Percentiles rank a stretch among this genome's conserved stretches.
Conservation (phyloP, 2,888 invertebrate species). For the Tinea trinotella region DNA sequence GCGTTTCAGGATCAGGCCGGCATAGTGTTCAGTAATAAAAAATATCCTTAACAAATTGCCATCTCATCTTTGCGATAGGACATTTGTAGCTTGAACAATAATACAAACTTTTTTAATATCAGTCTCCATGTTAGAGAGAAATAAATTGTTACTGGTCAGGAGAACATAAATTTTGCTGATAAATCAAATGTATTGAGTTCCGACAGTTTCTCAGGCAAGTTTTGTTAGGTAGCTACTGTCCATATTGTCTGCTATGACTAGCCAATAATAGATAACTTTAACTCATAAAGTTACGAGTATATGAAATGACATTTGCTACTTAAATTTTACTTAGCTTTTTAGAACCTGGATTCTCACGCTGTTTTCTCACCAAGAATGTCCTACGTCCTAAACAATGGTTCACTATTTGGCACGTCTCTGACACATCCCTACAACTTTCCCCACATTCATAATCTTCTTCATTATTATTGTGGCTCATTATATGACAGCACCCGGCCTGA, state of each 20-base stretch:
- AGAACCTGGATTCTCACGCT: background rate
- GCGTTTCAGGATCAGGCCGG: too few species aligned
- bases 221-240: background rate
- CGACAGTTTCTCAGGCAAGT: background rate
- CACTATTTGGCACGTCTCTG: background rate
- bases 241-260: too few species aligned
- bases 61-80: background rate
- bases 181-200: background rate
- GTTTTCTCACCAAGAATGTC: background rate
- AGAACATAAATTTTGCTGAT: slow-evolving; percentile 16
- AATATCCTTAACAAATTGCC: background rate
- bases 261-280: background rate
- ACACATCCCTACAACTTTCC: background rate
- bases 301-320: background rate
- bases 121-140: background rate
- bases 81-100: background rate
- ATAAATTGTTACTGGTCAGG: slow-evolving; percentile 14
- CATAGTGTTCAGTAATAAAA: too few species aligned
- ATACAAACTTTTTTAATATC: slow-evolving; percentile 14
- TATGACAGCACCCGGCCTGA: too few species aligned
- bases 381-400: background rate
- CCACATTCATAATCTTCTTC: background rate
- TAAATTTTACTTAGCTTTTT: too few species aligned
- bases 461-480: too few species aligned
- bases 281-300: background rate